These are phyloP conservation scores for Leptinotarsa peninsularis DNA, from an alignment of 2,888 invertebrate genomes.

Conservation along the genomic window DNA sequence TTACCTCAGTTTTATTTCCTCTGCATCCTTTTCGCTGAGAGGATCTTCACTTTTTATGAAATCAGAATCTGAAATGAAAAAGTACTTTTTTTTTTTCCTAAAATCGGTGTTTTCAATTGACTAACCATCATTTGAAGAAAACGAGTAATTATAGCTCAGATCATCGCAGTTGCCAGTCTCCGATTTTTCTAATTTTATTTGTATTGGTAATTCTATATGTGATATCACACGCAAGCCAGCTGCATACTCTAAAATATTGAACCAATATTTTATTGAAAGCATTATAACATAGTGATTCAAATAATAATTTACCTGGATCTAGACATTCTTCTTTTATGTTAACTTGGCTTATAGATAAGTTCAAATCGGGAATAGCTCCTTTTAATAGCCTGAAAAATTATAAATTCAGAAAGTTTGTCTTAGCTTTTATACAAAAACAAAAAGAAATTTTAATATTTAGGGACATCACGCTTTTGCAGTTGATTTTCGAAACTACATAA, in stretches of 20 bases:
- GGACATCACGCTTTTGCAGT: too few relatives aligned
- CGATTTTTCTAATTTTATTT: constrained; percentile 27
- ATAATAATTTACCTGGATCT: constrained; percentile 27
- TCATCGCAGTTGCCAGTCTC: constrained; percentile 27
- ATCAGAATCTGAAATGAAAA: constrained; percentile 26
- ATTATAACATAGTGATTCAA: not conserved
- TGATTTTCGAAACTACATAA: not conserved
- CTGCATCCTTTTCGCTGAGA: constrained; percentile 6
- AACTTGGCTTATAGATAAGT: constrained; percentile 20
- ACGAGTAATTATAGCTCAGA: constrained; percentile 10
- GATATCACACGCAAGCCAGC: not conserved
- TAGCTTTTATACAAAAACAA: too few relatives aligned
- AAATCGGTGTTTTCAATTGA: not conserved
- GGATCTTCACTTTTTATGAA: not conserved
- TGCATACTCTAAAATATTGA: constrained; percentile 8
- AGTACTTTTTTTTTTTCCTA: not conserved
- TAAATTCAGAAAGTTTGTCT: not conserved
- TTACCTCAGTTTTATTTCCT: constrained; percentile 31
- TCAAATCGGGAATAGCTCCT: constrained; percentile 28
- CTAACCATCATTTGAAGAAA: constrained; percentile 15
- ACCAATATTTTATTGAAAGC: not conserved
- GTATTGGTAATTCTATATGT: not conserved
- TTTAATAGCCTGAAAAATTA: constrained; percentile 5
- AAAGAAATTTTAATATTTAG: too few relatives aligned
- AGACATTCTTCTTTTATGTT: constrained; percentile 31